Percentiles rank a stretch among this genome's conserved stretches.
Evolutionary conservation across 2,797 vertebrate genomes (phyloP).

Genomic region (Danio tinwini): DNA sequence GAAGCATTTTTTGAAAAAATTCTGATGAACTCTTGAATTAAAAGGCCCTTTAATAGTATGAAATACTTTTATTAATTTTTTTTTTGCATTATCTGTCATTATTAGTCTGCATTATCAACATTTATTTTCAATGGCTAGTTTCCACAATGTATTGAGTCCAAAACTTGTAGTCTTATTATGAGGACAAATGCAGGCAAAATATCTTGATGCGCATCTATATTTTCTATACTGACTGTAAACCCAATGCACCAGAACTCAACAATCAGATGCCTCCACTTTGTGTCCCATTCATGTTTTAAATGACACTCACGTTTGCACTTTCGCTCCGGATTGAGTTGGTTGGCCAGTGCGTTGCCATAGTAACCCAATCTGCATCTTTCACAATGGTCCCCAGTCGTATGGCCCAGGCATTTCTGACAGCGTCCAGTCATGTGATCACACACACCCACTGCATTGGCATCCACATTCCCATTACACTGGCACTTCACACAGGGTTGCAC

Average conservation of each 20-base stretch:
- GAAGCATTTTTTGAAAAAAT: too few species aligned
- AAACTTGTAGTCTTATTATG: background rate
- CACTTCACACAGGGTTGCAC: constrained; percentile 79
- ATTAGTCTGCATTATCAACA: too few species aligned
- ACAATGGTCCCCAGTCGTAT: constrained; percentile 85
- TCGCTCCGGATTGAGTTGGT: constrained; percentile 28
- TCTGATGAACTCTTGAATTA: too few species aligned
- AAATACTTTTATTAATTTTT: too few species aligned
- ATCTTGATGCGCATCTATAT: background rate
- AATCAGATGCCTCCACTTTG: background rate
- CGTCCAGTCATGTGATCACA: constrained; percentile 84
- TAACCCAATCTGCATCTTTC: constrained; percentile 82
- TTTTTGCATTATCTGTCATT: too few species aligned
- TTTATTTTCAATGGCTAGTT: background rate
- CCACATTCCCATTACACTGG: constrained; percentile 85
- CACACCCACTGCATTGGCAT: constrained; percentile 86
- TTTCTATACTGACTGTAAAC: background rate
- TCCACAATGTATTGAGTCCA: background rate
- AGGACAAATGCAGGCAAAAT: background rate
- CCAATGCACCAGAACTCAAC: background rate
- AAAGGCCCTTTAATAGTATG: too few species aligned
- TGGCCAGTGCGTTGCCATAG: constrained; percentile 81
- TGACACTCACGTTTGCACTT: constrained; percentile 85
- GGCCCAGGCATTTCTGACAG: constrained; percentile 87
- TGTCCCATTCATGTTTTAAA: background rate